Conservation (phyloP, 2,113 vertebrate species). For the Hypanus sabinus region DNA sequence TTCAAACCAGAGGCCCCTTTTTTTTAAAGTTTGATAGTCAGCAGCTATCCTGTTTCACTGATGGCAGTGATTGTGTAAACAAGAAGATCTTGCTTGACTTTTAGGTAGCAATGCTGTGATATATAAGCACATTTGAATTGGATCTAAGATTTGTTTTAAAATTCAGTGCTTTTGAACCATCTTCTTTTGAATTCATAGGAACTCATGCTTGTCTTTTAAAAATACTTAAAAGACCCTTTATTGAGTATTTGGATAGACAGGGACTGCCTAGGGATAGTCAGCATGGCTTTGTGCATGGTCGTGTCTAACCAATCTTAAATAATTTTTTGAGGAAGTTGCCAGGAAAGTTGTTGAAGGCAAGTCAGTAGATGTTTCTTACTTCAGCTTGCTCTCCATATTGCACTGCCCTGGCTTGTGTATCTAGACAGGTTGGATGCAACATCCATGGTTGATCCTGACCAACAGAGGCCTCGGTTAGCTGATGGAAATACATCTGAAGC, state of each 20-base stretch:
- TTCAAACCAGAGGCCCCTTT: not conserved
- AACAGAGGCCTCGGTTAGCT: too few species aligned
- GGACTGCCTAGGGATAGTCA: too few species aligned
- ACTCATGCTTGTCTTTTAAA: not conserved
- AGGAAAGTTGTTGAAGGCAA: too few species aligned
- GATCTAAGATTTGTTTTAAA: not conserved
- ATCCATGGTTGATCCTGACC: too few species aligned
- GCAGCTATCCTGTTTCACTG: not conserved
- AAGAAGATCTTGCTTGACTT: not conserved
- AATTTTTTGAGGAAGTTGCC: too few species aligned
- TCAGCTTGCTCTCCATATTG: too few species aligned
- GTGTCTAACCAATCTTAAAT: too few species aligned
- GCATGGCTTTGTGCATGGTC: too few species aligned
- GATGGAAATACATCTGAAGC: too few species aligned
- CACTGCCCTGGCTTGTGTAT: too few species aligned
- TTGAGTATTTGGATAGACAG: not conserved
- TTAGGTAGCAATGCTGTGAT: not conserved
- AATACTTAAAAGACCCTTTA: constrained; percentile 16
- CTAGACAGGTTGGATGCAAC: too few species aligned
- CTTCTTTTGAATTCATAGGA: not conserved
- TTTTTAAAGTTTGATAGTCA: not conserved
- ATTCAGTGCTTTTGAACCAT: not conserved
- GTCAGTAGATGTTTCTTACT: too few species aligned
- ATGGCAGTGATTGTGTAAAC: not conserved
- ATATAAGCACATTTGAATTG: not conserved